Base-by-base conservation (phyloP, 53 echinoderm and acorn worm genomes). In the Astropecten irregularis region DNA sequence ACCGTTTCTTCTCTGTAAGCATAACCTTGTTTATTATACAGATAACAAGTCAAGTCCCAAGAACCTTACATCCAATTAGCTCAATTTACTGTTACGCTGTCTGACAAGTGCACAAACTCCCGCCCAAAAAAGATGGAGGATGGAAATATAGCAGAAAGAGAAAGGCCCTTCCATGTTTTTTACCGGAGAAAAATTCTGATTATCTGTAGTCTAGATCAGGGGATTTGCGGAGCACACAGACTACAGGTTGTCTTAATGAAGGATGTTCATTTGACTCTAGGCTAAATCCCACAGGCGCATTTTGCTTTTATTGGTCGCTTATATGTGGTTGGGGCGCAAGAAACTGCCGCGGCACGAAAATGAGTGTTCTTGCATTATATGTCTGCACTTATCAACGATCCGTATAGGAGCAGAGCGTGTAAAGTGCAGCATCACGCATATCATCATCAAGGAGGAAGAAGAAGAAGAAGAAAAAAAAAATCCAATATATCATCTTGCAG, bases 371-470 rank as follows among this genome's bases (percentile, higher is more conserved):
- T 46, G 18, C 79, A 58, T 19, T 25, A 26, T 40, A 57, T 76
- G 76, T 76, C 76, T 76, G 76, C 23, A 23, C 33, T n/a, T n/a
- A n/a, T n/a, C n/a, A n/a, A n/a, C n/a, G n/a, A n/a, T n/a, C n/a
- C 20, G 51, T 20, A 64, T 4, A 27, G 27, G 11, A 60, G 42
- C 30, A 9, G 15, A n/a, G 2, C 1, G 27, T 31, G 21, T 32
- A 79, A 79, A 79, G 79, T 79, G 61, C 79, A 79, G 79, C 49
- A 61, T 79, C 49, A 32, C 71, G 52, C 52, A 51, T 71, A 71
- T 16, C n/a, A 51, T 51, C 71, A 53, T n/a, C n/a, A n/a, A 44
- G 7, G 7, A 44, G 46, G 46, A 9, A 44, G 46, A 44, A 44
- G 7, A 44, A 44, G 7, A 44, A 44, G 13, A 9, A 7, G 46